Evolutionary conservation across 2,797 vertebrate species (phyloP).

Genomic region (Babyrousa celebensis): DNA sequence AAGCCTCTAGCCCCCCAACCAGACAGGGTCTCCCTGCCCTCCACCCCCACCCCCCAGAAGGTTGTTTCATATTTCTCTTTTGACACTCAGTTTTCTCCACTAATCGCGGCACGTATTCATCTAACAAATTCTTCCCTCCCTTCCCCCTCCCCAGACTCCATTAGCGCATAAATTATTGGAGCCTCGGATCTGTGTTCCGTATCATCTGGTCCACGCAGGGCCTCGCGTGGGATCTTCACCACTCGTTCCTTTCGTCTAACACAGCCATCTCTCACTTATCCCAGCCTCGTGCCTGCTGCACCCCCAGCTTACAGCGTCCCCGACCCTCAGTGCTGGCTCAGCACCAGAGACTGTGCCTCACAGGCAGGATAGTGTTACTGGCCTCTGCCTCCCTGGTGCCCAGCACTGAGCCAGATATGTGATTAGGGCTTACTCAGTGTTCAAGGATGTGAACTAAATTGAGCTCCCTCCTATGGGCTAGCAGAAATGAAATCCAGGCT

Average conservation of each 20-base stretch:
- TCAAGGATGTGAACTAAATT: neutral
- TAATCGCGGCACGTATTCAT: neutral
- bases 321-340: neutral
- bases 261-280: neutral
- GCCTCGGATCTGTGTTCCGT: neutral
- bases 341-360: neutral
- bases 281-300: neutral
- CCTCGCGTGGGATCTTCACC: neutral
- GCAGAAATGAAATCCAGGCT: conserved; percentile 31
- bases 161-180: neutral
- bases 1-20: neutral
- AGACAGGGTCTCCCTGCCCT: no score
- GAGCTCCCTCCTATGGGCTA: neutral
- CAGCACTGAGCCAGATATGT: neutral
- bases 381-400: neutral
- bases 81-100: neutral
- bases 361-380: neutral
- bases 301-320: neutral
- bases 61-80: neutral
- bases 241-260: neutral
- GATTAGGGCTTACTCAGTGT: neutral
- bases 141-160: neutral
- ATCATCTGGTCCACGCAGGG: neutral
- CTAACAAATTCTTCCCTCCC: neutral
- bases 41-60: neutral